phyloP scores from a whole-genome alignment of 2,113 vertebrate genomes.

The Murina feae region DNA sequence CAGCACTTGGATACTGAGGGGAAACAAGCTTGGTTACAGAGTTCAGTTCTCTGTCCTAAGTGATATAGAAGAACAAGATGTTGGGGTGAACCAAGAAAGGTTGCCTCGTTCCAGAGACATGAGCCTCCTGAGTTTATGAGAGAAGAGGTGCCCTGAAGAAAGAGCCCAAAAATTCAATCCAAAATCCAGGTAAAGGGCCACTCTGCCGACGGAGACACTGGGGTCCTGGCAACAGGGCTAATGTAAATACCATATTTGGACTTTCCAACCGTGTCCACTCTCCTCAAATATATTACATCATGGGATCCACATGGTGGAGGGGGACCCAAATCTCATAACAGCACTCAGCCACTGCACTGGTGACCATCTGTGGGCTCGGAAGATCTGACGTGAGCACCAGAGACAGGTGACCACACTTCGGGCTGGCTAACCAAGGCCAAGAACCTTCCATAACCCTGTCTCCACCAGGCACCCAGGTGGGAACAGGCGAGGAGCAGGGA shows the following conservation, averaged over 20 bases:
- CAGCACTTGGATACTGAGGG: too few species aligned
- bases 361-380: fast-evolving
- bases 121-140: too few species aligned
- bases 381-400: neutral
- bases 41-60: neutral
- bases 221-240: neutral
- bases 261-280: neutral
- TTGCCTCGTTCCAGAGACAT: neutral
- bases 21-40: neutral
- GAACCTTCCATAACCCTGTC: too few species aligned
- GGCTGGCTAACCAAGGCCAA: neutral
- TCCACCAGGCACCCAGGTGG: neutral
- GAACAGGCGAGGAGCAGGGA: neutral
- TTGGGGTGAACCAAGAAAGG: neutral
- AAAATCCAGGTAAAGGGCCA: neutral
- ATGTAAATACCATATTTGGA: neutral
- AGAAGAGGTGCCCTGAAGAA: neutral
- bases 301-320: fast-evolving
- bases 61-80: neutral
- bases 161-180: neutral
- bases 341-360: fast-evolving
- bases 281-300: neutral
- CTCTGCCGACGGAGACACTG: fast-evolving
- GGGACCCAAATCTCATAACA: fast-evolving
- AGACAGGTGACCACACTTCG: fast-evolving